Conservation (phyloP, 2,888 invertebrate genomes). For the Saturnia pavonia region DNA sequence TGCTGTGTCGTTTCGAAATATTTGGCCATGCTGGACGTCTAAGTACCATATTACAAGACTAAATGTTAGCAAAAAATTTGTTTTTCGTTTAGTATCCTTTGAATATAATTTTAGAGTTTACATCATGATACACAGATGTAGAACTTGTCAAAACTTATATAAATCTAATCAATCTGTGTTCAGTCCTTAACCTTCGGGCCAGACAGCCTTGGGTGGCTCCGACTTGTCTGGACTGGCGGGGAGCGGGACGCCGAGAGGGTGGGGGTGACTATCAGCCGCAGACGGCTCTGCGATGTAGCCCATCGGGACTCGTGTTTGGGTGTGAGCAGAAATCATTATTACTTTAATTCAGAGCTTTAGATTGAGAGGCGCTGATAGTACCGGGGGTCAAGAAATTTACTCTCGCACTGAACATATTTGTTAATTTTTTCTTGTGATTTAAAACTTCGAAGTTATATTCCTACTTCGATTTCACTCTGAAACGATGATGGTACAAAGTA, state of each 20-base stretch:
- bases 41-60: not conserved
- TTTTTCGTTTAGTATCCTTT: not conserved
- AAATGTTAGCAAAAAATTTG: not conserved
- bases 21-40: not conserved
- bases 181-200: slow-evolving; percentile 61
- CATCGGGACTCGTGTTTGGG: slow-evolving; percentile 44
- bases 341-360: not conserved
- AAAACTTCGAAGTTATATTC: not conserved
- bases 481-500: no score
- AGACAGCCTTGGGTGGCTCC: slow-evolving; percentile 74
- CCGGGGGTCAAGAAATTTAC: not conserved
- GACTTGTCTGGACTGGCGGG: slow-evolving; percentile 45
- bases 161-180: slow-evolving; percentile 42
- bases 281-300: slow-evolving; percentile 27
- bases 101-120: not conserved
- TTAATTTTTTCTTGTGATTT: no score
- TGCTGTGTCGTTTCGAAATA: not conserved
- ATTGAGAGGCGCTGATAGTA: not conserved
- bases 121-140: slow-evolving; percentile 6
- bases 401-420: no score
- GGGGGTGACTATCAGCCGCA: slow-evolving; percentile 22
- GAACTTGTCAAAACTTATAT: slow-evolving; percentile 33
- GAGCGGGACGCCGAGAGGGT: slow-evolving; percentile 26
- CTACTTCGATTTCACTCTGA: no score
- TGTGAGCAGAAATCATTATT: slow-evolving; percentile 31